phyloP scores from a whole-genome alignment of 2,113 vertebrate genomes.

The Progne subis region DNA sequence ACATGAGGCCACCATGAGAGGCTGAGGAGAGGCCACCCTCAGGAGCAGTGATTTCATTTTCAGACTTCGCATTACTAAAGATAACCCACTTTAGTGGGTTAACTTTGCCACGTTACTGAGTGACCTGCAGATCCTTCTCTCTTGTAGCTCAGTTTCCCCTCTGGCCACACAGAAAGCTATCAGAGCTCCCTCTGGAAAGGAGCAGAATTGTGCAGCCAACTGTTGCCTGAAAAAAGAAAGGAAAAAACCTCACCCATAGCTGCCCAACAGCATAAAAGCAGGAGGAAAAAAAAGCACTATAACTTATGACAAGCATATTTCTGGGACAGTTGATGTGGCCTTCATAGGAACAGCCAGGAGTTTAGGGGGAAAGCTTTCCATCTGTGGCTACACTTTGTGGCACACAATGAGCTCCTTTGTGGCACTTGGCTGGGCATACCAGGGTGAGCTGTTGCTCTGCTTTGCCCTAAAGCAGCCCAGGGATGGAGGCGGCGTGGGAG shows the following conservation, averaged over 20 bases:
- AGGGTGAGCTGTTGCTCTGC: fast-evolving
- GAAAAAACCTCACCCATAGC: not conserved
- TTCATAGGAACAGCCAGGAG: not conserved
- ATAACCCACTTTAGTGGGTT: not conserved
- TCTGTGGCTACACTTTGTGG: not conserved
- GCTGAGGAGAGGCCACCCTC: not conserved
- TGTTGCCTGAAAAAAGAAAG: not conserved
- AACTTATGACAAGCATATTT: not conserved
- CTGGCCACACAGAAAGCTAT: not conserved
- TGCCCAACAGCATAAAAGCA: not conserved
- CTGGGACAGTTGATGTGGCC: not conserved
- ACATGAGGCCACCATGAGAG: not conserved
- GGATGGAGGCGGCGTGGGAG: fast-evolving
- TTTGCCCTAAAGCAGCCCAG: not conserved
- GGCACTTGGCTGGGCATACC: not conserved
- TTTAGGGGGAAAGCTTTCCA: not conserved
- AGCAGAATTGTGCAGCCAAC: not conserved
- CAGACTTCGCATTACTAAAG: not conserved
- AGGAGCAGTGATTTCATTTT: not conserved
- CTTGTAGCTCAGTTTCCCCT: not conserved
- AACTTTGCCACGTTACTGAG: not conserved
- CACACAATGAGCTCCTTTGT: not conserved
- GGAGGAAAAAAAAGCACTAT: not conserved
- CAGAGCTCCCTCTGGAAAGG: not conserved
- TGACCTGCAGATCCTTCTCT: not conserved